Evolutionary conservation across 2,113 vertebrate species (phyloP), one percentile per base, ranked within the genome.

Genomic region (Passer domesticus): DNA sequence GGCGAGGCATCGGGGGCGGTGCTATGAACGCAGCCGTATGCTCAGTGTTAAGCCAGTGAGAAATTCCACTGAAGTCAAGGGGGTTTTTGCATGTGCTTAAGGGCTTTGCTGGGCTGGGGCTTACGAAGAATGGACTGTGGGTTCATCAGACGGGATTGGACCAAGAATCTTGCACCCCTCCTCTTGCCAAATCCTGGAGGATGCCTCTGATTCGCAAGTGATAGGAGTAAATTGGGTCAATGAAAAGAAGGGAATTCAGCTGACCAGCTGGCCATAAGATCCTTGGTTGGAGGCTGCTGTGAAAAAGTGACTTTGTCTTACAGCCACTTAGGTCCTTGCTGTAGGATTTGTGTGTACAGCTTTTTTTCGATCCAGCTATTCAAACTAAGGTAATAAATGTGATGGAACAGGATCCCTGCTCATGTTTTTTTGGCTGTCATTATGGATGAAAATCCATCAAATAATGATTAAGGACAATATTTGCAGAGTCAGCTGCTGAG

Each of bases 21-120:
- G 95, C 83, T 59, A 62, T n/a, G 92, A 84, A 22, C 1, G 0
- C 90, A 93, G 76, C 93, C 90, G 49, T 53, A 81, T 84, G 93
- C 95, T 96, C 95, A 93, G 86, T 4, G 69, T 90, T 92, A 97
- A 96, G 93, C 95, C 90, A 83, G 94, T 95, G 95, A 96, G 94
- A 97, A 97, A 96, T 97, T 97, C 95, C 95, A 79, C 80, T 89
- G 94, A 92, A 96, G 94, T 93, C 94, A 95, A 70, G 94, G 92
- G 86, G 73, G 66, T 15, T 94, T 96, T 95, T 82, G 85, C 90
- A 89, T 80, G 74, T 96, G 95, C 95, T 96, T 95, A 97, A 96
- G 90, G 90, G 94, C 93, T 95, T 97, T 97, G 89, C 92, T 82
- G 90, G 69, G 14, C 75, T 94, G 88, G 93, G 79, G 69, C 80